Conservation (phyloP, 2,113 vertebrate genomes). For the Cyanocitta stelleri region DNA sequence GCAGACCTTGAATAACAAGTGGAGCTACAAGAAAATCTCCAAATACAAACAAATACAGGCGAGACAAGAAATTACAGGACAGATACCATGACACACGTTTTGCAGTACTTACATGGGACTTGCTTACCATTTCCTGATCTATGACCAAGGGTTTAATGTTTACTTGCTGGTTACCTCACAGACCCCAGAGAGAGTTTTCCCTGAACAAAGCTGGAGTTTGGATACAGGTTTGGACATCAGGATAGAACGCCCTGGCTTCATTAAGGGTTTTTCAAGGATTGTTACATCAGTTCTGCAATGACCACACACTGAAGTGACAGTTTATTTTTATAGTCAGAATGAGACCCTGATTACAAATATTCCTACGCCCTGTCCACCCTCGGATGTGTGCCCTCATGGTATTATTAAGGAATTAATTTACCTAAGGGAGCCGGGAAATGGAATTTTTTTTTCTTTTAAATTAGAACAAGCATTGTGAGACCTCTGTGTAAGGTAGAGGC, state of each 20-base stretch:
- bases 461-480: neutral
- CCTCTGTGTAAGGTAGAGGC: neutral
- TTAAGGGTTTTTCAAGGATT: neutral
- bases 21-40: neutral
- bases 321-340: neutral
- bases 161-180: neutral
- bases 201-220: constrained; percentile 33
- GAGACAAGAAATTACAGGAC: constrained; percentile 28
- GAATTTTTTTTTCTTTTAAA: neutral
- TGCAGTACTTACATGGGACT: constrained; percentile 38
- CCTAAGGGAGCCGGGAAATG: neutral
- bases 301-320: neutral
- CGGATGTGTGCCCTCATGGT: neutral
- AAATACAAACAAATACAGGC: neutral
- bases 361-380: neutral
- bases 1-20: neutral
- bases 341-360: neutral
- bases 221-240: neutral
- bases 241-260: neutral
- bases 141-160: neutral
- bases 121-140: constrained; percentile 8
- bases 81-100: neutral
- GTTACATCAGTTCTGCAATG: neutral
- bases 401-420: neutral
- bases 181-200: neutral